phyloP scores from a whole-genome alignment of 2,113 vertebrate genomes.

The Peucedramus taeniatus region DNA sequence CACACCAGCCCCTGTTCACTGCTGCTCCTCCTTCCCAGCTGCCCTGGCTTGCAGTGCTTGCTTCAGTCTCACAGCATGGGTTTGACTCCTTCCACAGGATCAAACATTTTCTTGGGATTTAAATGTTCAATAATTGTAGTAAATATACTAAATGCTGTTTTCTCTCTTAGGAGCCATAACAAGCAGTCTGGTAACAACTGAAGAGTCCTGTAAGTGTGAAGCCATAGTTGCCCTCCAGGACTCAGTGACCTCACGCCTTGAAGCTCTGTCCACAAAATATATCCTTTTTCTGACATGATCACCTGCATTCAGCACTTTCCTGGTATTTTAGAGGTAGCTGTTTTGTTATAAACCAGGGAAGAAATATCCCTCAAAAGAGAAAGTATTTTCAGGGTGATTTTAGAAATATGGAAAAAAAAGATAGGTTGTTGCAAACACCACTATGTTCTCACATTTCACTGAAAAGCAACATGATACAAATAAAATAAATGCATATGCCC shows the following conservation, averaged over 20 bases:
- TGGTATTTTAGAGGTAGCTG: not conserved
- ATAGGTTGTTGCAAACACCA: not conserved
- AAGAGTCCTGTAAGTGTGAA: slow-evolving; percentile 86
- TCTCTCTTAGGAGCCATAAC: slow-evolving; percentile 67
- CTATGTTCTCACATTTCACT: not conserved
- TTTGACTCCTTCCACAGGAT: not conserved
- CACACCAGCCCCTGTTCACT: not conserved
- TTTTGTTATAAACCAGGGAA: not conserved
- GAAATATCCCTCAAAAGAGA: not conserved
- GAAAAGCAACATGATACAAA: not conserved
- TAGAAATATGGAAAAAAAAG: not conserved
- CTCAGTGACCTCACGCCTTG: slow-evolving; percentile 77
- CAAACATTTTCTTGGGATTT: not conserved
- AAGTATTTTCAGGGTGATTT: not conserved
- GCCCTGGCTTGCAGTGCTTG: not conserved
- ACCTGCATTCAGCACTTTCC: not conserved
- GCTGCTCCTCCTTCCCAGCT: accelerated
- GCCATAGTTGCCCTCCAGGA: slow-evolving; percentile 85
- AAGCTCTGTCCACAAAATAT: slow-evolving; percentile 85
- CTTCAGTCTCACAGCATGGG: not conserved
- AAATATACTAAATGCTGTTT: not conserved
- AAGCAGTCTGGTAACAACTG: slow-evolving; percentile 72
- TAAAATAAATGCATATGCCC: not conserved
- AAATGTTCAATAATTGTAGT: not conserved
- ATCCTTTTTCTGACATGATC: slow-evolving; percentile 79